A percentile compares a stretch with the other conserved stretches of the same genome.
Evolutionary conservation across 2,888 invertebrate genomes (phyloP).

Genomic region (Plutella xylostella): DNA sequence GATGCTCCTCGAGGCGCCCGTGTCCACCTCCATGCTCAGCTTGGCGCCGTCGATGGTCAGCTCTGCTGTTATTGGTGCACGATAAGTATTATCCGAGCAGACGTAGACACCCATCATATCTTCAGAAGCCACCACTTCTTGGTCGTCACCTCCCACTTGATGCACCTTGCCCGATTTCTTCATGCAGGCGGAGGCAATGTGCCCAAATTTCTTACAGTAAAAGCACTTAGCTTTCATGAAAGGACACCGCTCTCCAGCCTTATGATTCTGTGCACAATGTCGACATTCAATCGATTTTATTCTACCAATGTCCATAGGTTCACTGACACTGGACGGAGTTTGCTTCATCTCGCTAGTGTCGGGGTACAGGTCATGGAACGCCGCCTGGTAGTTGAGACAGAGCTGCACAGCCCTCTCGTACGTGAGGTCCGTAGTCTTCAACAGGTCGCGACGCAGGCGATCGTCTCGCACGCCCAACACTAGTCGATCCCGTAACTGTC

Average conservation of each 20-base stretch:
- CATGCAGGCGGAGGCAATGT: background rate
- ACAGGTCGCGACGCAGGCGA: background rate
- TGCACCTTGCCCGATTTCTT: no score
- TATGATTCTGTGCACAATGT: background rate
- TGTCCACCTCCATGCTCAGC: no score
- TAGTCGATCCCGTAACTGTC: slow-evolving; percentile 4
- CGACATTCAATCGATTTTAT: background rate
- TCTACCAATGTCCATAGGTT: background rate
- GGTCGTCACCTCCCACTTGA: no score
- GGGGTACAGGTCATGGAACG: background rate
- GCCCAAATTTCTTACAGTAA: background rate
- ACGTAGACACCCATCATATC: no score
- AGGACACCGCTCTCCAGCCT: background rate
- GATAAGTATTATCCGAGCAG: no score
- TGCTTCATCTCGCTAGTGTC: background rate
- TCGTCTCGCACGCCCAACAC: slow-evolving; percentile 4
- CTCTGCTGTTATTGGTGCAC: no score
- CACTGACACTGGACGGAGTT: background rate
- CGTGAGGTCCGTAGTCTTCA: background rate
- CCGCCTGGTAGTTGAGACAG: background rate
- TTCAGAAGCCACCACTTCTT: no score
- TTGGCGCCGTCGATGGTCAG: no score
- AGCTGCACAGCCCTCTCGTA: background rate
- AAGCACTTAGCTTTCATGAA: background rate
- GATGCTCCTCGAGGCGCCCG: no score